phyloP scores from a whole-genome alignment of 2,797 vertebrate genomes.

The Naso thynnoides region DNA sequence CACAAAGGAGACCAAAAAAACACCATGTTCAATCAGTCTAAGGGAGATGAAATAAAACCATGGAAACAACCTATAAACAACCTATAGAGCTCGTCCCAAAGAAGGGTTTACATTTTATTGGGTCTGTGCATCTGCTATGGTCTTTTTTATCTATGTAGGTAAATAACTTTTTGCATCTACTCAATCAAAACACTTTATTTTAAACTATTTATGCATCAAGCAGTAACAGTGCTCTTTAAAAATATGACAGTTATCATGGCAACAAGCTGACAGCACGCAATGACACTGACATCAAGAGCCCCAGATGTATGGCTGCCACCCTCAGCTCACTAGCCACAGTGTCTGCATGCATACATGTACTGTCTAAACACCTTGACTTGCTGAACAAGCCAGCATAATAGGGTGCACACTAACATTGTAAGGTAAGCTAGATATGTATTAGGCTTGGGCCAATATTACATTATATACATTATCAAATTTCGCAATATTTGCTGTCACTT shows the following conservation, averaged over 20 bases:
- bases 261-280: slow-evolving; percentile 25
- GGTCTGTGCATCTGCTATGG: neutral
- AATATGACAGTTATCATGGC: slow-evolving; percentile 1
- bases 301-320: slow-evolving; percentile 11
- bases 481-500: too few relatives aligned
- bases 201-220: slow-evolving; percentile 15
- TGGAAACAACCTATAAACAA: slow-evolving; percentile 1
- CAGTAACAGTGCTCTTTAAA: neutral
- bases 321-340: neutral
- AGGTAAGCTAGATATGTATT: too few relatives aligned
- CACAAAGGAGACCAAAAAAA: slow-evolving; percentile 50
- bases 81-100: neutral
- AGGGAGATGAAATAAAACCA: slow-evolving; percentile 30
- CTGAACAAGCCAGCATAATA: too few relatives aligned
- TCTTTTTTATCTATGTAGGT: neutral
- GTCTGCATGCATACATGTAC: neutral
- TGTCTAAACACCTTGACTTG: too few relatives aligned
- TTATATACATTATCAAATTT: too few relatives aligned
- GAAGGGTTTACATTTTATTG: neutral
- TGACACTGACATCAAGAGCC: slow-evolving; percentile 16
- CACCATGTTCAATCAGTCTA: slow-evolving; percentile 12
- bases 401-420: too few relatives aligned
- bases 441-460: too few relatives aligned
- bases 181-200: slow-evolving; percentile 11
- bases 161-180: slow-evolving; percentile 6